Base-by-base conservation (phyloP, 2,888 invertebrate genomes). In the Troglohyphantes excavatus region DNA sequence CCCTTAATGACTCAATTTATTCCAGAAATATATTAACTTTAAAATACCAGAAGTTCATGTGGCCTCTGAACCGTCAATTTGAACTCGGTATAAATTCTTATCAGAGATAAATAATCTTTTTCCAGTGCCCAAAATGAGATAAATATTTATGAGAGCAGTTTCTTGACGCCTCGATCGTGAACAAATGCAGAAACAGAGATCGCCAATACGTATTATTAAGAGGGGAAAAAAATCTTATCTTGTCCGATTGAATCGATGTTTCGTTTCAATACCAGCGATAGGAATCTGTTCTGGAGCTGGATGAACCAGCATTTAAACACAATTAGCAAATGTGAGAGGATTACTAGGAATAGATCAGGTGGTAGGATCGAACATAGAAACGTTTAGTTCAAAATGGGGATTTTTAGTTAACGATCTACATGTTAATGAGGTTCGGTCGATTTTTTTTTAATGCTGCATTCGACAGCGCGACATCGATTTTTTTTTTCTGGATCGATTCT, bases 101-200 rank as follows among this genome's bases (percentile, higher is more conserved):
- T n/a, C 43, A 21, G 11, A 72, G 26, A 26, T 23, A 26, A 17
- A 27, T 72, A 21, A 1, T 65, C 43, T 63, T 78, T 9, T 68
- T 19, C n/a, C 13, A 19, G 29, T 33, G 13, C 33, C 33, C n/a
- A 7, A 26, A 46, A 63, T 39, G 13, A n/a, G 26, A 82, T 82
- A 82, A 72, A 82, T 82, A 82, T 82, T 82, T 72, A 82, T 82
- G 82, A 82, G 72, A 26, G 21, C 27, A 39, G 61, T 53, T 72
- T 82, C 17, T 39, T 82, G 61, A 82, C 82, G 82, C 82, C 82
- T 82, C 9, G 59, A 39, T 82, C 72, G 72, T 81, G 81, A 81
- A 81, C 53, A 68, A 29, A 46, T 27, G 53, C 19, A 17, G 61
- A 59, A 70, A 29, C 61, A 70, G 53, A 70, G 61, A 68, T n/a